Base-by-base conservation (phyloP, 23 tunicate species). In the Aplidium turbinatum region DNA sequence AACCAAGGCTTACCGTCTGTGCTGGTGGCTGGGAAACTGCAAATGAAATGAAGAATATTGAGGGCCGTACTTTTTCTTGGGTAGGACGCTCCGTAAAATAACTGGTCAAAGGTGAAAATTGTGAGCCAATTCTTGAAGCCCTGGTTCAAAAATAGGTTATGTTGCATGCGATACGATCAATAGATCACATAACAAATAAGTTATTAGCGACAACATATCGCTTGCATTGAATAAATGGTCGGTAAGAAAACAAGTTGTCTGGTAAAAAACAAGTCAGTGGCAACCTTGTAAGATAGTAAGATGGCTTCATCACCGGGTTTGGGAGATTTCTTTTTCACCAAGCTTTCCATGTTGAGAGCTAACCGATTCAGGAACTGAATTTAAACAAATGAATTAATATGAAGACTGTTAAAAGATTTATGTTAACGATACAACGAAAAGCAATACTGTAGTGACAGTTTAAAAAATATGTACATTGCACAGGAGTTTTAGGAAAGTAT, bases 101-200 rank as follows among this genome's bases (percentile, higher is more conserved):
- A 32, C 1, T 85, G 82, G 4, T 70, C 53, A 3, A 70, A 18
- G 22, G 47, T 54, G 58, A 57, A 69, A 19, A 13, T n/a, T 22
- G 47, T 19, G 61, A 85, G 60, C 91, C 91, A 85, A 13, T 5
- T 3, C 36, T 78, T 0, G 50, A 85, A 85, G 33, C 33, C 82
- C 91, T 85, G 73, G 21, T 26, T 23, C 9, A 68, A 9, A 42
- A 19, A 20, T 56, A 13, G 20, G 16, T 13, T n/a, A 13, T 13
- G 22, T 56, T 19, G 7, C 25, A 56, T n/a, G 25, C 63, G 20
- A 19, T 7, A 7, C 22, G 19, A 23, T 23, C 30, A 29, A 61
- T 22, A 11, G 11, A 61, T 27, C 31, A 61, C 4, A 4, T 27
- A 24, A 23, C 11, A 61, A 4, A 61, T 9, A 42, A 42, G 13